Percentiles rank a stretch among this genome's conserved stretches.
Evolutionary conservation across 2,888 invertebrate genomes (phyloP).

Genomic region (Heliconius erato): DNA sequence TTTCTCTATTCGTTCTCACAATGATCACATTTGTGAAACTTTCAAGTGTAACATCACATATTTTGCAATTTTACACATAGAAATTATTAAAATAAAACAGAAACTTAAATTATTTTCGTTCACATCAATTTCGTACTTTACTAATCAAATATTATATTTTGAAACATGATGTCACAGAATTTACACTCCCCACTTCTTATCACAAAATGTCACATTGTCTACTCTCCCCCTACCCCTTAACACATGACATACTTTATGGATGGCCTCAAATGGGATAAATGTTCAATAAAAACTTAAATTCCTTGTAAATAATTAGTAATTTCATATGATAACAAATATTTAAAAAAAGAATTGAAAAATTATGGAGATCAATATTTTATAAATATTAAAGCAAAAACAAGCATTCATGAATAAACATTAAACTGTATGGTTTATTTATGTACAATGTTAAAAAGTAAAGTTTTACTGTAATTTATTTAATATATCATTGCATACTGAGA

Average conservation of each 20-base stretch:
- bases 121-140: background rate
- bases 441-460: background rate
- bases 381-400: conserved; percentile 41
- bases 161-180: background rate
- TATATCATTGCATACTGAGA: background rate
- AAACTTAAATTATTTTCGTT: background rate
- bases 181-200: background rate
- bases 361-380: conserved; percentile 17
- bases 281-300: background rate
- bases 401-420: conserved; percentile 10
- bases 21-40: background rate
- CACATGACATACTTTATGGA: conserved; percentile 1
- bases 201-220: background rate
- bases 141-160: background rate
- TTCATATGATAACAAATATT: conserved; percentile 31
- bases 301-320: conserved; percentile 26
- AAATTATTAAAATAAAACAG: background rate
- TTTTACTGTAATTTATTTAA: background rate
- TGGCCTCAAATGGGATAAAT: conserved; percentile 10
- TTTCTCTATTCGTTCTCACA: background rate
- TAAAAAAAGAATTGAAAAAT: conserved; percentile 26
- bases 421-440: background rate
- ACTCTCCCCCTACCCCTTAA: background rate
- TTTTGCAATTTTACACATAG: background rate
- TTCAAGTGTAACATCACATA: background rate